Evolutionary conservation across 64 coral and sea anemone species (phyloP).

Genomic region (Dendrophyllia cribrosa): DNA sequence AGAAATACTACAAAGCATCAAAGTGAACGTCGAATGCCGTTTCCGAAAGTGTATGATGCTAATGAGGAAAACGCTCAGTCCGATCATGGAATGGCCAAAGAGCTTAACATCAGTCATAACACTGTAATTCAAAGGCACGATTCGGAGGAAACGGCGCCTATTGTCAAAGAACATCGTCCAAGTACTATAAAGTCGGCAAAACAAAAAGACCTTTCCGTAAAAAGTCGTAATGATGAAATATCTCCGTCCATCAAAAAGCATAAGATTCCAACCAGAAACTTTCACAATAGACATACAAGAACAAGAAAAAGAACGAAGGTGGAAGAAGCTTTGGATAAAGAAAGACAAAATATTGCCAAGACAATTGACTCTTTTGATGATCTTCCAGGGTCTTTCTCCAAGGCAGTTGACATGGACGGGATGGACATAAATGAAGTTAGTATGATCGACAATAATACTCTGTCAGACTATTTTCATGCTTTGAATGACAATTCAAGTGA

Average conservation of each 20-base stretch:
- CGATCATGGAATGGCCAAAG: background rate
- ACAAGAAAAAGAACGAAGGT: constrained; percentile 26
- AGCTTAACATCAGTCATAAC: background rate
- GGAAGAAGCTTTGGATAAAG: background rate
- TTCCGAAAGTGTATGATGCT: background rate
- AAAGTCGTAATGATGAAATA: background rate
- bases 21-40: background rate
- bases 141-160: background rate
- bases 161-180: background rate
- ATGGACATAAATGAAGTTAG: constrained; percentile 65
- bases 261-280: background rate
- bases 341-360: constrained; percentile 40
- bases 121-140: background rate
- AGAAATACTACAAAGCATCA: background rate
- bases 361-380: constrained; percentile 68
- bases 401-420: constrained; percentile 67
- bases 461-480: constrained; percentile 91
- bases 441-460: constrained; percentile 77
- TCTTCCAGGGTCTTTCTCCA: constrained; percentile 65
- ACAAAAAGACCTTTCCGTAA: background rate
- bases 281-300: background rate
- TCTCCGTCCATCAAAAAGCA: background rate
- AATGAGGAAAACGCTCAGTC: background rate
- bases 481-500: constrained; percentile 72
- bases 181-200: background rate